Evolutionary conservation across 2,797 vertebrate species (phyloP).

Genomic region (Lophius americanus): DNA sequence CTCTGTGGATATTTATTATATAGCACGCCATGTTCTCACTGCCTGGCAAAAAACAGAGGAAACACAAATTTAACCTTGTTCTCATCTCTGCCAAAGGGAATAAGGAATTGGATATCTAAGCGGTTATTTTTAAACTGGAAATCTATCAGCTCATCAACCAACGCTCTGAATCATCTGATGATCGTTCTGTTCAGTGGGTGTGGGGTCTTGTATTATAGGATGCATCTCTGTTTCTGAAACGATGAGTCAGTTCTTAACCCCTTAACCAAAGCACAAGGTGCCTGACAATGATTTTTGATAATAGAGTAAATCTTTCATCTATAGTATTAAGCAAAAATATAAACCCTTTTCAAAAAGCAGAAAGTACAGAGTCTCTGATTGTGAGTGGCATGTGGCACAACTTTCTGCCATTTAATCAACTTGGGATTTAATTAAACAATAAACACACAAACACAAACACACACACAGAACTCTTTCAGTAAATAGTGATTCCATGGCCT

Average conservation of each 20-base stretch:
- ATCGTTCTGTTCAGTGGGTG: slow-evolving; percentile 11
- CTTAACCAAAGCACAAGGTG: background rate
- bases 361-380: too few relatives aligned
- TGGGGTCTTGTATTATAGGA: background rate
- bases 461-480: too few relatives aligned
- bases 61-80: slow-evolving; percentile 30
- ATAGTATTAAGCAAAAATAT: too few relatives aligned
- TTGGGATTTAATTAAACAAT: too few relatives aligned
- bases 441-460: too few relatives aligned
- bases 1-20: slow-evolving; percentile 2
- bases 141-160: slow-evolving; percentile 12
- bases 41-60: background rate
- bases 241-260: background rate
- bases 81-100: slow-evolving; percentile 11
- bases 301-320: background rate
- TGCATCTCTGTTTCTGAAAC: background rate
- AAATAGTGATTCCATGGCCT: too few relatives aligned
- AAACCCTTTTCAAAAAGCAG: too few relatives aligned
- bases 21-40: slow-evolving; percentile 2
- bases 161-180: slow-evolving; percentile 12
- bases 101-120: slow-evolving; percentile 15
- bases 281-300: background rate
- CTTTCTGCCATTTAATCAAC: too few relatives aligned
- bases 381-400: too few relatives aligned
- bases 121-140: slow-evolving; percentile 29